phyloP scores from a whole-genome alignment of 2,113 vertebrate species.

The Desmodus rotundus region DNA sequence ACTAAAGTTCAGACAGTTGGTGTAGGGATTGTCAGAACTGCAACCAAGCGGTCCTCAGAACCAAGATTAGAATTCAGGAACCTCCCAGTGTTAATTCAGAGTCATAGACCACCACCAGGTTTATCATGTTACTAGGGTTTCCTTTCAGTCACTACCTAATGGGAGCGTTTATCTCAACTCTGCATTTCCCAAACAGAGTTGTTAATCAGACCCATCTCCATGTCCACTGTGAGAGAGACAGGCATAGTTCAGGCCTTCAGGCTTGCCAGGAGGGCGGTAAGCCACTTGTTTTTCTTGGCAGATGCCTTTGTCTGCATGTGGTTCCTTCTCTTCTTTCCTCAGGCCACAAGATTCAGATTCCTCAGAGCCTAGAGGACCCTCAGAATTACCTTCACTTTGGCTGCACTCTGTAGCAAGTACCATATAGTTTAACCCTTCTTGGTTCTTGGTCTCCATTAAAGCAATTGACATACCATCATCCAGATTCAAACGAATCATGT shows the following conservation, averaged over 20 bases:
- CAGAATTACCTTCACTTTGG: conserved; percentile 32
- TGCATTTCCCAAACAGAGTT: background rate
- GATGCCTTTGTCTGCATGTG: conserved; percentile 51
- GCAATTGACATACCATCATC: conserved; percentile 47
- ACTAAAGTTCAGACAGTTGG: background rate
- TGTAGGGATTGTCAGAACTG: background rate
- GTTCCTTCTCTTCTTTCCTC: conserved; percentile 62
- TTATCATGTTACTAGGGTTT: background rate
- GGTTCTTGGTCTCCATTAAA: conserved; percentile 74
- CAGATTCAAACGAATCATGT: conserved; percentile 38
- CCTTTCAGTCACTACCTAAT: background rate
- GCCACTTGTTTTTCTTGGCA: conserved; percentile 66
- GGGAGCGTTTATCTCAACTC: background rate
- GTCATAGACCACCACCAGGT: background rate
- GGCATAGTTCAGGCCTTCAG: conserved; percentile 63
- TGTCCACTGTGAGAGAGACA: conserved; percentile 54
- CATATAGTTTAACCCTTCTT: conserved; percentile 81
- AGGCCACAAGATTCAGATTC: conserved; percentile 13
- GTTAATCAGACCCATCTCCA: conserved; percentile 56
- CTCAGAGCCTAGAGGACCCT: conserved; percentile 54
- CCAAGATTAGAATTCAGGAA: background rate
- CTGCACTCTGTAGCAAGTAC: conserved; percentile 71
- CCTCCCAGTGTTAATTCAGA: background rate
- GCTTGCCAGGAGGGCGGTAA: background rate
- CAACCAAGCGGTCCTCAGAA: background rate